Percentiles rank a stretch among this genome's conserved stretches.
phyloP scores from a whole-genome alignment of 2,797 vertebrate species.

The Paratrypauchen microcephalus region DNA sequence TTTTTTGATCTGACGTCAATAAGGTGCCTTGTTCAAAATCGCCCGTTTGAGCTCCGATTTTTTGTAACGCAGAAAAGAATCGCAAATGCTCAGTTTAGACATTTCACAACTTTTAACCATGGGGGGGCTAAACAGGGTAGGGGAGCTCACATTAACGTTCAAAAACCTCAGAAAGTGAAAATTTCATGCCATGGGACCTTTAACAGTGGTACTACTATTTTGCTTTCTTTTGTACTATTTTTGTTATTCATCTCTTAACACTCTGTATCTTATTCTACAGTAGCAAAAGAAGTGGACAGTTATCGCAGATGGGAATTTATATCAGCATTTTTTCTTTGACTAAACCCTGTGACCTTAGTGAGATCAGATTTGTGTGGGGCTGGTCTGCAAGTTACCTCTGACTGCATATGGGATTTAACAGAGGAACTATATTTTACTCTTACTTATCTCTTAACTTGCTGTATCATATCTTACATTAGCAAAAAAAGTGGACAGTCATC shows the following conservation, averaged over 20 bases:
- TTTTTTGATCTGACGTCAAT: too few species aligned
- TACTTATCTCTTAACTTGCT: constrained; percentile 35
- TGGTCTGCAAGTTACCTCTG: background rate
- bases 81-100: too few species aligned
- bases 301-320: constrained; percentile 31
- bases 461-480: constrained; percentile 22
- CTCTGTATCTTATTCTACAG: constrained; percentile 23
- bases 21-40: too few species aligned
- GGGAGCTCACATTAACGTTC: too few species aligned
- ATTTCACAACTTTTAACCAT: too few species aligned
- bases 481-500: constrained; percentile 30
- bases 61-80: too few species aligned
- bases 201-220: constrained; percentile 32
- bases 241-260: constrained; percentile 36
- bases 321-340: constrained; percentile 12
- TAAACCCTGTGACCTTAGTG: constrained; percentile 24
- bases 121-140: too few species aligned
- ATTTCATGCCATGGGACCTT: too few species aligned
- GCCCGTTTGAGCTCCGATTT: too few species aligned
- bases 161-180: too few species aligned
- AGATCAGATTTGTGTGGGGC: constrained; percentile 30
- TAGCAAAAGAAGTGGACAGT: constrained; percentile 26
- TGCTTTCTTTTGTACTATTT: background rate
- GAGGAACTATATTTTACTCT: constrained; percentile 37
- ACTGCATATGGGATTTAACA: constrained; percentile 18